These are phyloP conservation scores for Falco rusticolus DNA, from an alignment of 2,797 vertebrate species.

Conservation along the genomic window DNA sequence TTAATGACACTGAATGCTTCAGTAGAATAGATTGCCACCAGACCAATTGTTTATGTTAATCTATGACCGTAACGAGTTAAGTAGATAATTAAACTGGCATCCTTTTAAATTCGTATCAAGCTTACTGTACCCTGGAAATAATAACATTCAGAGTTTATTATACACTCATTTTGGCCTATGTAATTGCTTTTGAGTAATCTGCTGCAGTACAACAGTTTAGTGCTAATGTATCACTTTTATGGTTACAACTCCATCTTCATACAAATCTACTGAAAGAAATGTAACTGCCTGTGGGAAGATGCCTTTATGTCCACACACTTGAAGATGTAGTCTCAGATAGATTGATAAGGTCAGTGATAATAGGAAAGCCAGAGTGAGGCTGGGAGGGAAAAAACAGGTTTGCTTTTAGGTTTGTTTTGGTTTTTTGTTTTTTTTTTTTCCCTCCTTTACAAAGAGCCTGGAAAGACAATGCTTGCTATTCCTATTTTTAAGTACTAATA, in stretches of 20 bases:
- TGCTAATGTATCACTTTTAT: conserved; percentile 2
- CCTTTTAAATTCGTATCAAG: conserved; percentile 6
- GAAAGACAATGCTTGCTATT: not conserved
- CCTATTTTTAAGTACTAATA: not conserved
- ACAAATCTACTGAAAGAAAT: conserved; percentile 20
- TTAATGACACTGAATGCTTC: conserved; percentile 16
- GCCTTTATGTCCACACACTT: not conserved
- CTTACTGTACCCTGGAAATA: conserved; percentile 14
- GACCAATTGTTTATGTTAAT: conserved; percentile 24
- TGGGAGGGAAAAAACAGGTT: not conserved
- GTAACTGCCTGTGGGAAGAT: not conserved
- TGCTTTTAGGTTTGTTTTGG: not conserved
- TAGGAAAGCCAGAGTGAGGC: not conserved
- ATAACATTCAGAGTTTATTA: conserved; percentile 22
- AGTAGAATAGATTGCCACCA: conserved; percentile 13
- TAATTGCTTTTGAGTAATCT: conserved; percentile 34
- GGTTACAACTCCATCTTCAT: not conserved
- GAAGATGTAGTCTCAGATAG: not conserved
- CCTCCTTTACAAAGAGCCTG: not conserved
- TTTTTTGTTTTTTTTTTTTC: too few species aligned
- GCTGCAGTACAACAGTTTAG: not conserved
- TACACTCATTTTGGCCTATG: conserved; percentile 10
- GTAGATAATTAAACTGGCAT: conserved; percentile 50
- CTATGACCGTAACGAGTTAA: not conserved
- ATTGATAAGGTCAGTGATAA: fast-evolving